Base-by-base conservation (phyloP, 1,140 invertebrate genomes). In the Leptopilina boulardi region DNA sequence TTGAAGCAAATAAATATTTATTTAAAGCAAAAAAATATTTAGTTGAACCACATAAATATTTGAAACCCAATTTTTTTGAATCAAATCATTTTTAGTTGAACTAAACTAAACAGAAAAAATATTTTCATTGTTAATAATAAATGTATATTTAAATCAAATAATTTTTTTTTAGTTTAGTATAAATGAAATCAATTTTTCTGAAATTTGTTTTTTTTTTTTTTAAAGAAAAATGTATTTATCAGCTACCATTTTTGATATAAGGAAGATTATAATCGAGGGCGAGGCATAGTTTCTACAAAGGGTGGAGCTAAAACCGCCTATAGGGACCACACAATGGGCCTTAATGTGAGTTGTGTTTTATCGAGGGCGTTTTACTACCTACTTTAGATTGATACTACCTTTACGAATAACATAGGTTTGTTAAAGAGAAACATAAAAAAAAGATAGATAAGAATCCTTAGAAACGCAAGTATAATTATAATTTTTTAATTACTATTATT, bases 311-410 rank as follows among this genome's bases (percentile, higher is more conserved):
- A 23, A 5, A n/a, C 59, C 59, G 59, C 59, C 59, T 66, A 51
- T 51, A 30, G 59, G 59, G 59, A 30, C 59, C 59, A 66, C 26
- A 30, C 59, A 66, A 23, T 15, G 59, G 59, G 59, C 59, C 59
- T 30, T 66, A 66, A 66, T 66, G 15, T 66, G 26, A 66, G 5
- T 66, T 30, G 23, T 30, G 15, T 66, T 30, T 66, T 66, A 66
- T 66, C 1, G 23, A 66, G 75, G 84, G 83, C 82, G 82, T 78
- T 56, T 23, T 80, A 26, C 26, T 30, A 30, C 15, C 11, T 44
- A 38, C 42, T 38, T 6, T 9, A 30, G 34, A 38, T 38, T 8
- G 5, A 1, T 66, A 66, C 26, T 66, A 66, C 59, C 59, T 30
- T n/a, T 34, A 34, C 59, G 30, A n/a, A 26, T 59, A 30, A 66